Base-by-base conservation (phyloP, 2,797 vertebrate genomes). In the Mus spretus region DNA sequence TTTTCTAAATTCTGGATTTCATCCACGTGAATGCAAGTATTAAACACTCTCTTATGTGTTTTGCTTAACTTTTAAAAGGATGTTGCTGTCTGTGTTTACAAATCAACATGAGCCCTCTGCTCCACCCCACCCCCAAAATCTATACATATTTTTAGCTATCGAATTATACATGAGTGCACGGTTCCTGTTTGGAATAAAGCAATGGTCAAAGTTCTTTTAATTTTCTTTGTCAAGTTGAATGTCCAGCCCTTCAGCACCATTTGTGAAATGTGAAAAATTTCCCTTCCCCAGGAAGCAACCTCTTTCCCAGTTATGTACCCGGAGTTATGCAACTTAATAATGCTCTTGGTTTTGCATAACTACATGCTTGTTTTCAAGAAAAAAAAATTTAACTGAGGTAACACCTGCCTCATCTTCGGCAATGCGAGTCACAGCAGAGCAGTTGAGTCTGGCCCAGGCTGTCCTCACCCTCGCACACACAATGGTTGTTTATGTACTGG, bases 401-500 rank as follows among this genome's bases (percentile, higher is more conserved):
- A 93, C 88, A 83, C 34, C 84, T 91, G 61, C 20, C 12, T 91
- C 44, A 65, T 37, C 31, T n/a, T 87, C 28, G 1, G 5, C 53
- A 83, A 81, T 84, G 57, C 74, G 40, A 50, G 70, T 83, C 84
- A 61, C 61, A 83, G 78, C 3, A 86, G 63, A 77, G 37, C 13
- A n/a, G 37, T 4, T 84, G 40, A 78, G 44, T 80, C 65, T 80
- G 74, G 31, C 40, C 78, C n/a, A 24, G 20, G n/a, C 2, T 84
- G 47, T 57, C 57, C 63, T 92, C 94, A 72, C 12, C 59, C 2
- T 91, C 26, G 63, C 59, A 6, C 1, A 93, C 50, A 94, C 82
- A 96, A 97, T 94, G 79, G 37, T 10, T 95, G 75, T 65, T 91
- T 87, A 31, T 84, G 55, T 61, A 61, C 34, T 65, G 82, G 92